phyloP scores from a whole-genome alignment of 2,888 invertebrate species.

The Idaea aversata region DNA sequence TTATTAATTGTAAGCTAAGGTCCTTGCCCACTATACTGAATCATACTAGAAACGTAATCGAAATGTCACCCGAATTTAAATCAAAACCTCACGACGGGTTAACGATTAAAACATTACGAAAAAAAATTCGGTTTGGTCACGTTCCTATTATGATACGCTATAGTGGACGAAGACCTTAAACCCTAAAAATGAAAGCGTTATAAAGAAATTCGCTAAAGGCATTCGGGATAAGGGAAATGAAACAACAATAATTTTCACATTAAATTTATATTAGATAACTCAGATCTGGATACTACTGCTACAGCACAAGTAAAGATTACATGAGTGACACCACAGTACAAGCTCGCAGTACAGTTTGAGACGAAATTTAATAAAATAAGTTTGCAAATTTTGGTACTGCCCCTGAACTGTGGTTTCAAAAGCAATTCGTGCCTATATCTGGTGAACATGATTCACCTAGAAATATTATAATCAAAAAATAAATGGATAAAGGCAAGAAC shows the following conservation, averaged over 20 bases:
- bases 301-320: slow-evolving; percentile 38
- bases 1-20: too few species aligned
- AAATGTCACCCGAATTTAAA: too few species aligned
- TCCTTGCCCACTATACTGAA: too few species aligned
- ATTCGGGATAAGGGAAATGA: slow-evolving; percentile 53
- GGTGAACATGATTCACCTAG: neutral
- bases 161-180: too few species aligned
- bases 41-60: too few species aligned
- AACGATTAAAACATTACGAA: too few species aligned
- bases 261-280: slow-evolving; percentile 74
- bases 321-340: slow-evolving; percentile 10
- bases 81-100: too few species aligned
- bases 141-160: too few species aligned
- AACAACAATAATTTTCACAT: slow-evolving; percentile 74
- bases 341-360: neutral
- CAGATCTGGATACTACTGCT: slow-evolving; percentile 68
- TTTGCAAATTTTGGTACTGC: neutral
- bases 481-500: slow-evolving; percentile 28
- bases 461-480: neutral
- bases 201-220: slow-evolving; percentile 43
- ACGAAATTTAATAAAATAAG: neutral
- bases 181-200: neutral
- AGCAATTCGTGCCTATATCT: slow-evolving; percentile 2
- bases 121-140: too few species aligned
- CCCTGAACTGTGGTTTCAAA: neutral